These are phyloP conservation scores for Sciurus carolinensis DNA, from an alignment of 2,797 vertebrate genomes.

Conservation along the genomic window DNA sequence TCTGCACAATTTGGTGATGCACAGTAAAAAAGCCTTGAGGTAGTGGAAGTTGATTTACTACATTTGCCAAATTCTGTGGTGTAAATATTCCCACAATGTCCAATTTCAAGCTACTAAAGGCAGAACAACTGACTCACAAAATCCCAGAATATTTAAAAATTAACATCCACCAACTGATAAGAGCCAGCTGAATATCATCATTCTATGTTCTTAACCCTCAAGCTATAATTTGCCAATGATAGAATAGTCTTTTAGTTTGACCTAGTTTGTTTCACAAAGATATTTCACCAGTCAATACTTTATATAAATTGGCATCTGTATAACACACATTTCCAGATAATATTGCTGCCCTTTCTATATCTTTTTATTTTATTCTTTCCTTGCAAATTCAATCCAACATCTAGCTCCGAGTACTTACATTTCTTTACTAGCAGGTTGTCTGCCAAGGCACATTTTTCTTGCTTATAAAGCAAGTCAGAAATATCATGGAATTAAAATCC, in stretches of 20 bases:
- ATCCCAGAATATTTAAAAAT: not conserved
- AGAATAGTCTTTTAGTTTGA: not conserved
- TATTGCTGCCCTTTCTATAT: not conserved
- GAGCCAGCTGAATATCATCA: not conserved
- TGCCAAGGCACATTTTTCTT: not conserved
- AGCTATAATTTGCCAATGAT: not conserved
- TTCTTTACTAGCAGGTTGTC: not conserved
- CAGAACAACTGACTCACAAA: not conserved
- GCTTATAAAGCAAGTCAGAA: not conserved
- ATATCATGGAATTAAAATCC: not conserved
- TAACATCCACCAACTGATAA: not conserved
- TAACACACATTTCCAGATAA: not conserved
- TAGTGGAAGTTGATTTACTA: not conserved
- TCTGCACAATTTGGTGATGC: not conserved
- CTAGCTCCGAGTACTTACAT: not conserved
- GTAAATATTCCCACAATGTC: not conserved
- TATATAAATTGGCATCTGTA: not conserved
- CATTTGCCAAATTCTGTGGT: not conserved
- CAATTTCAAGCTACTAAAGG: not conserved
- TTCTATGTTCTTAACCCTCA: not conserved
- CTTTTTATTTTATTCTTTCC: not conserved
- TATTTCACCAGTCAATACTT: not conserved
- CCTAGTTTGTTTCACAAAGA: not conserved
- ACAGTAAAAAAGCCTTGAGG: not conserved
- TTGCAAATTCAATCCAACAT: not conserved